Base-by-base conservation (phyloP, 2,113 vertebrate species). In the Ornithorhynchus anatinus region DNA sequence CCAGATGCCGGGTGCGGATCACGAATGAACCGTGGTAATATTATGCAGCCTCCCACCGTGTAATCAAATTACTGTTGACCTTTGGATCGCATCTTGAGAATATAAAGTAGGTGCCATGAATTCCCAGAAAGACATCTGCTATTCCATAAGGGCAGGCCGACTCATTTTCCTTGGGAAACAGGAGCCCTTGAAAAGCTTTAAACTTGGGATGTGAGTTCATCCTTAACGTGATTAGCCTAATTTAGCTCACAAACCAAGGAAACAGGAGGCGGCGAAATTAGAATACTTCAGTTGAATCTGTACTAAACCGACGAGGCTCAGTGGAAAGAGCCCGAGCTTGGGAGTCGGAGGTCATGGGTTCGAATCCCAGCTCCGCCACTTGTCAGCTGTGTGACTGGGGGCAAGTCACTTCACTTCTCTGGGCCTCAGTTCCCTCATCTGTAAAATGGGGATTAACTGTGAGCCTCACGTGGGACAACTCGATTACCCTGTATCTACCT, bases 11-110 rank as follows among this genome's bases (percentile, higher is more conserved):
- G 68, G 50, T 79, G 61, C 47, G 83, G 82, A 86, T 84, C 66
- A 54, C 58, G 86, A 84, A 84, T 71, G 72, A 82, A 59, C 50
- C 63, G 44, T 73, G 50, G 72, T 25, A 82, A 42, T 38, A 86
- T 75, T 79, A 82, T 67, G 77, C 47, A 37, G 54, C 62, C 71
- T 35, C 0, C 1, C 59, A 81, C 52, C 69, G 81, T 72, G 69
- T 82, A 86, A 89, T 82, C 67, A 75, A 75, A 85, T 87, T 83
- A 80, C 68, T 80, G 58, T 75, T 68, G 72, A 75, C 76, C 70
- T 79, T 79, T 68, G 10, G 50, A 53, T 56, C 64, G 79, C 74
- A 77, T 69, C 81, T 79, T 52, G 75, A 69, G 77, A 82, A 77
- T 77, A 81, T 59, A 62, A 77, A 82, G 37, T 40, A 38, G 62